phyloP scores from a whole-genome alignment of 2,888 invertebrate species.

The Deilephila porcellus region DNA sequence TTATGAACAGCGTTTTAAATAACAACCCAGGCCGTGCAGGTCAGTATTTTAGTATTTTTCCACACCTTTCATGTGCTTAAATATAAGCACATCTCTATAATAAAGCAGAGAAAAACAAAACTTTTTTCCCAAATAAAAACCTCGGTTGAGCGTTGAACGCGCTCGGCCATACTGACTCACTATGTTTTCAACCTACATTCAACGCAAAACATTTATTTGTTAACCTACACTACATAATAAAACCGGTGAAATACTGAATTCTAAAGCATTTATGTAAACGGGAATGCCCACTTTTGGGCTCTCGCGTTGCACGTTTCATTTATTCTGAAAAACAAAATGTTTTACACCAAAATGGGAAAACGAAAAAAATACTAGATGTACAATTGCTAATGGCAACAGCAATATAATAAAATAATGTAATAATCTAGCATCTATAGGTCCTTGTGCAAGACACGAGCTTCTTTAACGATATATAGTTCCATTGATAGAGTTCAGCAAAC shows the following conservation, averaged over 20 bases:
- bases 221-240: background rate
- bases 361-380: too few species aligned
- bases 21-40: background rate
- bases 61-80: background rate
- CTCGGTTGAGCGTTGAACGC: background rate
- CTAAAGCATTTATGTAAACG: background rate
- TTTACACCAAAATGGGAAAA: too few species aligned
- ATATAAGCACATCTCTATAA: background rate
- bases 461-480: too few species aligned
- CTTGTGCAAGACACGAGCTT: too few species aligned
- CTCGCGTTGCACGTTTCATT: too few species aligned
- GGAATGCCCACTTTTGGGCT: too few species aligned
- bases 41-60: background rate
- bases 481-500: too few species aligned
- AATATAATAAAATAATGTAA: too few species aligned
- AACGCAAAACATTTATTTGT: background rate
- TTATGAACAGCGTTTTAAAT: background rate
- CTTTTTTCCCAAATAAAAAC: background rate
- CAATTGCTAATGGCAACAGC: too few species aligned
- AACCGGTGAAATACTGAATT: constrained; percentile 1
- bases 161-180: background rate
- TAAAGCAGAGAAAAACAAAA: background rate
- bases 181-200: constrained; percentile 8
- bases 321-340: too few species aligned
- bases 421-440: too few species aligned